A percentile compares a stretch with the other conserved stretches of the same genome.
Conservation (phyloP, 2,113 vertebrate species). For the Platichthys flesus region DNA sequence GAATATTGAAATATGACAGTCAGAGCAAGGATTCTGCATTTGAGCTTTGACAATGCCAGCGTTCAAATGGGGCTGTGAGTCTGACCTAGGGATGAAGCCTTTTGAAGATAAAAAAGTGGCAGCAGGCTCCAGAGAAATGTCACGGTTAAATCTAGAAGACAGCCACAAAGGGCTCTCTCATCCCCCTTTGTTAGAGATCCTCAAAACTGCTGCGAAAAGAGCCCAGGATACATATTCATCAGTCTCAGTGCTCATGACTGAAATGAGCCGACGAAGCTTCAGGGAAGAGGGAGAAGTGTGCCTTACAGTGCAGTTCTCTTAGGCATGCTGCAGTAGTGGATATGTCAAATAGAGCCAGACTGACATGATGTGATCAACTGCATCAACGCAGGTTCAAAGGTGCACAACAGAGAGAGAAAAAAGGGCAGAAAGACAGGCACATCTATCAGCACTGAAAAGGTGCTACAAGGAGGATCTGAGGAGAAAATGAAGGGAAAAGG, state of each 20-base stretch:
- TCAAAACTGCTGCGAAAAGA: constrained; percentile 45
- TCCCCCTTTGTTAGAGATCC: constrained; percentile 63
- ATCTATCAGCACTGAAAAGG: constrained; percentile 24
- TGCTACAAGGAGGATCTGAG: constrained; percentile 11
- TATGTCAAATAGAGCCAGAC: constrained; percentile 52
- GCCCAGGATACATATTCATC: constrained; percentile 68
- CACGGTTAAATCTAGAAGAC: constrained; percentile 72
- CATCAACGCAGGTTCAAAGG: constrained; percentile 63
- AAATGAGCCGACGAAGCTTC: constrained; percentile 61
- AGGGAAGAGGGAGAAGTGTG: constrained; percentile 42
- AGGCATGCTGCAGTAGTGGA: constrained; percentile 45
- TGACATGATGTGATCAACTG: constrained; percentile 58
- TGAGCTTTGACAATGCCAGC: constrained; percentile 38
- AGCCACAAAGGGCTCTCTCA: constrained; percentile 64
- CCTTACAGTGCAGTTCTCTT: constrained; percentile 49
- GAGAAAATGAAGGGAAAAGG: constrained; percentile 18
- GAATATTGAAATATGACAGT: constrained; percentile 26
- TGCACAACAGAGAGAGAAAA: constrained; percentile 18
- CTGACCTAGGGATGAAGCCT: constrained; percentile 67
- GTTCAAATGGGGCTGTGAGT: constrained; percentile 43
- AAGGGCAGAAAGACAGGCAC: constrained; percentile 16
- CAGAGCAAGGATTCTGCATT: constrained; percentile 15
- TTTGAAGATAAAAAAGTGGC: constrained; percentile 56
- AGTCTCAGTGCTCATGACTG: constrained; percentile 39
- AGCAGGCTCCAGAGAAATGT: constrained; percentile 63